Base-by-base conservation (phyloP, 2,888 invertebrate genomes). In the Drosophila cracens region DNA sequence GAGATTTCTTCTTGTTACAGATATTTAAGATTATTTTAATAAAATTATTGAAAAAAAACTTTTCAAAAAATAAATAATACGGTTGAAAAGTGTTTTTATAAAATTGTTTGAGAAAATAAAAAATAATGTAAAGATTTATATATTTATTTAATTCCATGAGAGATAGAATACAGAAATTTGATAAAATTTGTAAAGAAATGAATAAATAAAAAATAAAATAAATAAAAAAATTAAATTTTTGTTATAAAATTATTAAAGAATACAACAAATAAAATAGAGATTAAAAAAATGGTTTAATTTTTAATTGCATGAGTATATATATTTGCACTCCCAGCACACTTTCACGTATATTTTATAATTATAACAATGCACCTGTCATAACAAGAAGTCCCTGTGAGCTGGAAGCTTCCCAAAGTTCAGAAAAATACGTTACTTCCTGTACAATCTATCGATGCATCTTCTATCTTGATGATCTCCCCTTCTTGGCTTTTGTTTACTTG, bases 401-500 rank as follows among this genome's bases (percentile, higher is more conserved):
- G 29, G 33, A 54, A 62, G 62, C 43, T 53, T 43, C 49, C 34
- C 68, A 25, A 18, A 31, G 29, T 27, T 29, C 68, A 10, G 25
- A n/a, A 8, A 53, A n/a, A 38, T 46, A 31, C 56, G 27, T 46
- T 21, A 60, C 31, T 46, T 79, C 58, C 52, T 62, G 75, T 57
- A 56, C 58, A 79, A 75, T 64, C 57, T 29, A 11, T 46, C 29
- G 61, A 69, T 64, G 63, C 68, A 38, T 52, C 48, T 38, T 8
- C 21, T 6, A 61, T 54, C 73, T 75, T 25, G 46, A 46, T 54
- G 80, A 79, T 76, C 76, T 76, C 79, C 80, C 63, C 75, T 58
- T 61, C 16, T 10, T 31, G 46, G 52, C 31, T 49, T 53, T 40
- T 57, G 34, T 40, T 43, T 56, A 51, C 40, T 21, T 40, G 46